phyloP scores from a whole-genome alignment of 2,113 vertebrate species.

The Mohoua ochrocephala region DNA sequence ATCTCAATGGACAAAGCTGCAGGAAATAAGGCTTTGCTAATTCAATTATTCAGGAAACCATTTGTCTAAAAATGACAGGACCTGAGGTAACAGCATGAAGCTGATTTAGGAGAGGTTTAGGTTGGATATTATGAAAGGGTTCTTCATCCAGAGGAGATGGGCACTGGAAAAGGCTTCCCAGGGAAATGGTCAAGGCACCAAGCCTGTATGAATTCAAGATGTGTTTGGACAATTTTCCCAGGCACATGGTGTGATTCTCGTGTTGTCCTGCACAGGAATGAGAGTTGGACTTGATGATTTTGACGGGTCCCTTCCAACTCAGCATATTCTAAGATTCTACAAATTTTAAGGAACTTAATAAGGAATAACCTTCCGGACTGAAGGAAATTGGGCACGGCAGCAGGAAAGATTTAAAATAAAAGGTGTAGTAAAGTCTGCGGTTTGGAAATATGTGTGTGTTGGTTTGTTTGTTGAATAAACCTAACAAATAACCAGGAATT shows the following conservation, averaged over 20 bases:
- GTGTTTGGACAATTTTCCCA: not conserved
- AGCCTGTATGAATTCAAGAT: not conserved
- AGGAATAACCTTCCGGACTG: not conserved
- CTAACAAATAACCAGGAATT: not conserved
- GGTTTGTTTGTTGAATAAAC: not conserved
- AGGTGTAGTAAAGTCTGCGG: not conserved
- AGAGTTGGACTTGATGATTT: accelerated
- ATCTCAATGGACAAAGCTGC: not conserved
- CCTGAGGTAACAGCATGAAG: not conserved
- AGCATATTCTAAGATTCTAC: not conserved
- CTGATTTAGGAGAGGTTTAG: not conserved
- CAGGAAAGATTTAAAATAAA: not conserved
- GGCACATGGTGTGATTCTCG: not conserved
- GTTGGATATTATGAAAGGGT: not conserved
- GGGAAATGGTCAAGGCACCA: not conserved
- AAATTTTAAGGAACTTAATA: not conserved
- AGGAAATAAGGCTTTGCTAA: not conserved
- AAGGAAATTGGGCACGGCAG: accelerated
- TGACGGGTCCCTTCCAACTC: not conserved
- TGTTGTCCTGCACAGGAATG: not conserved
- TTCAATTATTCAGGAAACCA: not conserved
- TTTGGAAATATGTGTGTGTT: not conserved
- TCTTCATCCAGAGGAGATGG: not conserved
- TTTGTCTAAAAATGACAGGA: not conserved
- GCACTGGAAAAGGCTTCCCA: not conserved